Evolutionary conservation across 2,888 invertebrate genomes (phyloP).

Genomic region (Actias luna): DNA sequence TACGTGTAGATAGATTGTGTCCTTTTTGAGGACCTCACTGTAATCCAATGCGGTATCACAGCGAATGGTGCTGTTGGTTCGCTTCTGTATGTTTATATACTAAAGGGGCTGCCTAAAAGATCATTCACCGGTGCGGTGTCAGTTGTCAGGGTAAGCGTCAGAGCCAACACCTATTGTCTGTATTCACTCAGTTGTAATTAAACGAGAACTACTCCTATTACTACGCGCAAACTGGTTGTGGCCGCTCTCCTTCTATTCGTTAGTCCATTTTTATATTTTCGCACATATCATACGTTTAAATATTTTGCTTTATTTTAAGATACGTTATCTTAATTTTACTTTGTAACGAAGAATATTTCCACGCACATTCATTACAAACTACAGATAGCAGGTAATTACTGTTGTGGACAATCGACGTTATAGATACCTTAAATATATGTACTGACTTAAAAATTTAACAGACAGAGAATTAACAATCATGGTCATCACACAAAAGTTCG

Average conservation of each 20-base stretch:
- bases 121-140: conserved; percentile 67
- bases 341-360: background rate
- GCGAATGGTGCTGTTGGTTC: conserved; percentile 61
- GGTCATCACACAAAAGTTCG: background rate
- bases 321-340: no score
- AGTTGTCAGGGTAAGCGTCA: conserved; percentile 62
- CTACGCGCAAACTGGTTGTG: conserved; percentile 9
- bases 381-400: background rate
- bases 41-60: conserved; percentile 70
- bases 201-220: conserved; percentile 36
- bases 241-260: background rate
- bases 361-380: background rate
- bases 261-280: background rate
- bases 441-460: no score
- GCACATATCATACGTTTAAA: background rate
- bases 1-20: conserved; percentile 37
- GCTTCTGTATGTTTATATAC: conserved; percentile 58
- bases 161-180: conserved; percentile 55
- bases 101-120: conserved; percentile 38
- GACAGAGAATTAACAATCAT: background rate
- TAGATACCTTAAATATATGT: no score
- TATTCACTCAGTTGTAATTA: conserved; percentile 59
- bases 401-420: no score
- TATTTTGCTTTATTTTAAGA: no score
- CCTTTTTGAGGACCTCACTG: conserved; percentile 55